Conservation (phyloP, 2,113 vertebrate genomes). For the Bothrops jararaca region DNA sequence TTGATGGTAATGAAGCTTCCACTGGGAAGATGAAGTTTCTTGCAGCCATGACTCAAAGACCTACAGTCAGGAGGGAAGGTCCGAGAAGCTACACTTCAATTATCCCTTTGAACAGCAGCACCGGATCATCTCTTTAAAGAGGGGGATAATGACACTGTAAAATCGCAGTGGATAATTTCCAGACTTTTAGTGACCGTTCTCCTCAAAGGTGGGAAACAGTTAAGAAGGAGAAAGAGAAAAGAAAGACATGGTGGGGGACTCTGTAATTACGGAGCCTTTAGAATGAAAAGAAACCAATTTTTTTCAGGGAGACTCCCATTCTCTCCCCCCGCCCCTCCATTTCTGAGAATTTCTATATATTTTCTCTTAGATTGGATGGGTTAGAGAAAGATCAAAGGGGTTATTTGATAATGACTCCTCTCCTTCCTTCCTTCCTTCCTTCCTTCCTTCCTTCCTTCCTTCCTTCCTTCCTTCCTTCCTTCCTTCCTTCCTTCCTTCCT, state of each 20-base stretch:
- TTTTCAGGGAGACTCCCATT: background rate
- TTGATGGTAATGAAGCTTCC: background rate
- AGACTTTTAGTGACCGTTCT: background rate
- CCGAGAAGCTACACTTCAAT: background rate
- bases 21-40: background rate
- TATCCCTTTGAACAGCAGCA: slow-evolving; percentile 4
- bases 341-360: background rate
- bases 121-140: background rate
- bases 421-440: no score
- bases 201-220: background rate
- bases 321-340: background rate
- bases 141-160: background rate
- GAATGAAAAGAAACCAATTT: background rate
- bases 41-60: background rate
- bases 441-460: rapidly evolving
- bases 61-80: background rate
- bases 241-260: background rate
- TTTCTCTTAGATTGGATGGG: background rate
- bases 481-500: no score
- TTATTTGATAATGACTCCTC: background rate
- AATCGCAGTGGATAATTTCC: background rate
- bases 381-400: background rate
- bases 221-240: background rate
- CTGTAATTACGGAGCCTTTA: background rate
- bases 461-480: no score